These are phyloP conservation scores for Gymnobelideus leadbeateri DNA, from an alignment of 2,113 vertebrate genomes.

Conservation along the genomic window DNA sequence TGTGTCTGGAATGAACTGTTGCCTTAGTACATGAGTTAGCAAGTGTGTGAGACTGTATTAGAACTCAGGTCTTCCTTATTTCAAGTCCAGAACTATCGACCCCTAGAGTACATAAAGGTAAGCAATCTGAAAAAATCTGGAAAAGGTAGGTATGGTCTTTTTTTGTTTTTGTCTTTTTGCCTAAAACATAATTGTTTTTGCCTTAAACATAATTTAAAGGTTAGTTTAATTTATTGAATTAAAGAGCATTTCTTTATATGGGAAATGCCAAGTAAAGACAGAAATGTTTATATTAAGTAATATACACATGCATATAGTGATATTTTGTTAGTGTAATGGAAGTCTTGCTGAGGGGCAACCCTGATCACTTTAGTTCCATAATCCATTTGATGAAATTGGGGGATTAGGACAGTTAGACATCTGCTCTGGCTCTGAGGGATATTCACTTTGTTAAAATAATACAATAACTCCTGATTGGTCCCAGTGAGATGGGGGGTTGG, in stretches of 20 bases:
- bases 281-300: not conserved
- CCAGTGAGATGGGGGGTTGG: not conserved
- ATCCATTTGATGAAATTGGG: not conserved
- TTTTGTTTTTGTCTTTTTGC: not conserved
- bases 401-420: not conserved
- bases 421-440: not conserved
- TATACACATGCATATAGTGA: not conserved
- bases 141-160: not conserved
- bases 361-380: not conserved
- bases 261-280: not conserved
- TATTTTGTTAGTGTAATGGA: not conserved
- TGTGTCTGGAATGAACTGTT: not conserved
- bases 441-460: not conserved
- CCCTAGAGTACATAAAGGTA: not conserved
- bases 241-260: not conserved
- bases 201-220: not conserved
- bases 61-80: not conserved
- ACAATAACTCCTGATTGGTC: not conserved
- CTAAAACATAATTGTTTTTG: not conserved
- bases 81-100: not conserved
- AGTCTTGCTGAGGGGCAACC: not conserved
- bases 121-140: not conserved
- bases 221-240: not conserved
- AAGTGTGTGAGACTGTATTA: slow-evolving; percentile 5
- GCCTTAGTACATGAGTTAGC: not conserved